Evolutionary conservation across 2,888 invertebrate species (phyloP), one percentile per base, ranked within the genome.

Genomic region (Acrobasis repandana): DNA sequence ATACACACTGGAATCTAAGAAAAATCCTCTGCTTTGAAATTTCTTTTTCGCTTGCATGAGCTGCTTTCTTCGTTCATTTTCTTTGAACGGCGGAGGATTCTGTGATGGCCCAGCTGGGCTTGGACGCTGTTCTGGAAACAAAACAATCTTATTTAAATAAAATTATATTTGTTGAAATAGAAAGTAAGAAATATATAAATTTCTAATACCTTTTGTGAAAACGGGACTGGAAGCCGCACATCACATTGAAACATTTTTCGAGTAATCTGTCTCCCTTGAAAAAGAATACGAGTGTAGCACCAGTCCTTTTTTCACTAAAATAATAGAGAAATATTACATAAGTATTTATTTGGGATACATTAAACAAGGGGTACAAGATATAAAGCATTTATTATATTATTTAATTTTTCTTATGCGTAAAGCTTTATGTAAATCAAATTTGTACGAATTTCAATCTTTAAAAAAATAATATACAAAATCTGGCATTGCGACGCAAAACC

Each of bases 1-100:
- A 54, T 54, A 75, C 84, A 69, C 77, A 90, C 91, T 88, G 68
- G 86, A 79, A 15, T 88, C 79, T 66, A 72, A 65, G 70, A 71
- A 74, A 76, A 82, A 90, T 28, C 66, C 38, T 74, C 76, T 83
- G 67, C 82, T 88, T 63, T 79, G 75, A 69, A 79, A 90, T 68
- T 82, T 88, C 59, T 73, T 72, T 70, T 79, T 87, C 18, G 75
- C 68, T 70, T 79, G 71, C 20, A 60, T 34, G 48, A 91, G 72
- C 56, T 73, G 69, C 47, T 74, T 64, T 67, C 65, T 77, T 71
- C 90, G 82, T 59, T 70, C 59, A 38, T 70, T 67, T 46, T 90
- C 88, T 63, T 77, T 70, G 9, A 81, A 61, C 33, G 67, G 64
- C 60, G 68, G 72, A 56, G 76, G 72, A 67, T 74, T 79, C 5